Evolutionary conservation across 2,888 invertebrate genomes (phyloP).

Genomic region (Cryptocephalus primarius): DNA sequence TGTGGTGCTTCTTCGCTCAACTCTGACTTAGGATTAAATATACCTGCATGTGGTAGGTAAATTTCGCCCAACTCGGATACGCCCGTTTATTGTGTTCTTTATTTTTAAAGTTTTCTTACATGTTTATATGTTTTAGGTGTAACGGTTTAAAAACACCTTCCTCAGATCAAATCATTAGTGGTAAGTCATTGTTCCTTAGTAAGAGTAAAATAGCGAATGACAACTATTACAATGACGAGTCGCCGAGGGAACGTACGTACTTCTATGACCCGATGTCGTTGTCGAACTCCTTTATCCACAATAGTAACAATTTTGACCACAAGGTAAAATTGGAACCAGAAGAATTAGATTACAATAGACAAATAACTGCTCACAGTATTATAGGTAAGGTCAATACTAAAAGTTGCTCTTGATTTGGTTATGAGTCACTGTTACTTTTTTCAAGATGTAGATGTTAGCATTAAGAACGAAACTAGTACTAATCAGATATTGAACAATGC

Average conservation of each 20-base stretch:
- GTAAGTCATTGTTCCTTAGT: conserved; percentile 16
- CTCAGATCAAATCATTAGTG: conserved; percentile 18
- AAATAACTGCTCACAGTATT: conserved; percentile 36
- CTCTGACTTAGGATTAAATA: no score
- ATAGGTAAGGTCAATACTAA: conserved; percentile 26
- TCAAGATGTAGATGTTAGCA: not conserved
- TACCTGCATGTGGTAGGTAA: no score
- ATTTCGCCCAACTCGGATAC: no score
- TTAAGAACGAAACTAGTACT: conserved; percentile 11
- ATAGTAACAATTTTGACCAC: conserved; percentile 14
- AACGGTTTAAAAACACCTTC: conserved; percentile 22
- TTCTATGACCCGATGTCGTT: conserved; percentile 8
- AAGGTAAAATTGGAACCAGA: conserved; percentile 22
- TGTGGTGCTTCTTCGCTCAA: no score
- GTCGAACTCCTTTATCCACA: conserved; percentile 1
- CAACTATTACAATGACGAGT: conserved; percentile 19
- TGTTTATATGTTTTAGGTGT: conserved; percentile 18
- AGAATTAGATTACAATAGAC: conserved; percentile 24
- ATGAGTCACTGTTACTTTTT: not conserved
- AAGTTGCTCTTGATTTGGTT: no score
- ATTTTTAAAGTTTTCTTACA: conserved; percentile 1
- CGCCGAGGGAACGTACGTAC: conserved; percentile 11
- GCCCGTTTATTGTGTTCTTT: not conserved
- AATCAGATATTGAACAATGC: conserved; percentile 17
- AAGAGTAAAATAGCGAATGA: conserved; percentile 14